Conservation (phyloP, 2,797 vertebrate species). For the Schizopygopsis malacanthus region DNA sequence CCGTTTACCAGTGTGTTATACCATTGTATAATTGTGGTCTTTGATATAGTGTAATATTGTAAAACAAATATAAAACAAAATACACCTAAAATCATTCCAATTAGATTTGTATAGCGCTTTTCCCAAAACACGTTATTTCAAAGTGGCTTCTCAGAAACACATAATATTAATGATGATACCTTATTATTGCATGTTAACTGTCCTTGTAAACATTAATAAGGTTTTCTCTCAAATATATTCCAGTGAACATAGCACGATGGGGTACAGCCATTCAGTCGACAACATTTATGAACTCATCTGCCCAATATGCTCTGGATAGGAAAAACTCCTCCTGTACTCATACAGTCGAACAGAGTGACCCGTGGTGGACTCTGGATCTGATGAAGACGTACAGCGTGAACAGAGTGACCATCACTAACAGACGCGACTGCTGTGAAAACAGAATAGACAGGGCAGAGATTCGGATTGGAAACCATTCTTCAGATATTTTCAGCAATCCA, state of each 20-base stretch:
- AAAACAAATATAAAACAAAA: too few relatives aligned
- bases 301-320: neutral
- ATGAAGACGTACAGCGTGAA: neutral
- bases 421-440: neutral
- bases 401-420: slow-evolving; percentile 25
- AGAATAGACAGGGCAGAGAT: neutral
- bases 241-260: neutral
- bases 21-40: too few relatives aligned
- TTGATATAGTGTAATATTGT: too few relatives aligned
- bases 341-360: neutral
- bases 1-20: too few relatives aligned
- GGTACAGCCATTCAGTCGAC: neutral
- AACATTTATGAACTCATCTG: neutral
- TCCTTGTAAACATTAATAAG: neutral
- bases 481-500: neutral
- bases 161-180: neutral
- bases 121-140: too few relatives aligned
- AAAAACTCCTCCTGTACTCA: neutral
- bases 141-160: neutral
- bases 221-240: neutral
- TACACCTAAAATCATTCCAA: too few relatives aligned
- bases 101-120: too few relatives aligned
- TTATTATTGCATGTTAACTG: neutral
- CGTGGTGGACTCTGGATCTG: slow-evolving; percentile 35
- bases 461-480: neutral